A percentile compares a stretch with the other conserved stretches of the same genome.
These are phyloP conservation scores for Phalacrocorax carbo DNA, from an alignment of 2,113 vertebrate species.

Conservation along the genomic window DNA sequence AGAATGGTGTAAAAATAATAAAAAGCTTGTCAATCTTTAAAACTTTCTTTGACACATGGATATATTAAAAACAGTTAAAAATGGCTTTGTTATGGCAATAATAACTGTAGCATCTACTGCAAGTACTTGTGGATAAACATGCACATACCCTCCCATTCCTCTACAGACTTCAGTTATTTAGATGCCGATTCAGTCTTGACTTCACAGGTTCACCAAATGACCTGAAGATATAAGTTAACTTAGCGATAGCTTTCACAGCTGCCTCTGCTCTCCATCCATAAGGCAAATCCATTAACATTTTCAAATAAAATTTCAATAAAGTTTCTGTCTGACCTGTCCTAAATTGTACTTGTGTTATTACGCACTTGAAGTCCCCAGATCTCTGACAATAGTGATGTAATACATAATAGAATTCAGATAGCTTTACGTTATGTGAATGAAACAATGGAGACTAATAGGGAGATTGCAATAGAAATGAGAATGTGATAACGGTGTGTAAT, in stretches of 20 bases:
- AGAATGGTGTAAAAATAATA: background rate
- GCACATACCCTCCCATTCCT: background rate
- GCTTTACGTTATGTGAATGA: background rate
- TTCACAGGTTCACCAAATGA: background rate
- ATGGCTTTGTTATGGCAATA: background rate
- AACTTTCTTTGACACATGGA: background rate
- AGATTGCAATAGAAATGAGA: background rate
- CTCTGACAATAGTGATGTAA: background rate
- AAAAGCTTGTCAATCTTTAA: background rate
- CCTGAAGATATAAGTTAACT: too few relatives aligned
- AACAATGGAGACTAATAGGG: background rate
- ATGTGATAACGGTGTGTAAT: background rate
- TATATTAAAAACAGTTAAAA: background rate
- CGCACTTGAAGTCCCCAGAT: background rate
- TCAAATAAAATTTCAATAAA: background rate
- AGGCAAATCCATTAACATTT: background rate
- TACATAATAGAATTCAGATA: background rate
- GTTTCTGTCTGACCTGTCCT: background rate
- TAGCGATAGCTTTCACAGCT: background rate
- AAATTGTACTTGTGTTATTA: background rate
- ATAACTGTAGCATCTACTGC: background rate
- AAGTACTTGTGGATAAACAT: background rate
- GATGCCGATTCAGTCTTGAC: background rate
- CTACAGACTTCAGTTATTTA: background rate
- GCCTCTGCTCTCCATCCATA: background rate